phyloP scores from a whole-genome alignment of 2,113 vertebrate genomes.

The Dolichallabes microphthalmus region DNA sequence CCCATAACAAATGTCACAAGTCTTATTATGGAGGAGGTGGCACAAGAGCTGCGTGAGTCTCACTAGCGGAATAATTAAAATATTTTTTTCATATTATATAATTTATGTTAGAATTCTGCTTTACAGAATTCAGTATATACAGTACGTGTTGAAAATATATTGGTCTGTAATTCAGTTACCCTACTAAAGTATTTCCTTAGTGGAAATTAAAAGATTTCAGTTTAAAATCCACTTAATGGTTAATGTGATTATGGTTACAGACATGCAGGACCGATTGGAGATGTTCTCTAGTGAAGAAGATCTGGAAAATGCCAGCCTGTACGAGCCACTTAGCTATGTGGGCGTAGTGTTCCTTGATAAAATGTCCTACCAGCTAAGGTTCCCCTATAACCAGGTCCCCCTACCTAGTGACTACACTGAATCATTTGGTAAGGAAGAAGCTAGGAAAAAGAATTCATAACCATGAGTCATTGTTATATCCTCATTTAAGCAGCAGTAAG shows the following conservation, averaged over 20 bases:
- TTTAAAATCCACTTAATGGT: neutral
- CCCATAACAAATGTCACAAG: slow-evolving; percentile 72
- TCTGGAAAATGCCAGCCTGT: slow-evolving; percentile 69
- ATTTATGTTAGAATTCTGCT: neutral
- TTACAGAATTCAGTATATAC: too few relatives aligned
- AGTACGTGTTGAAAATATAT: neutral
- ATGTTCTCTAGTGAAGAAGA: slow-evolving; percentile 71
- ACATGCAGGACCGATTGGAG: slow-evolving; percentile 66
- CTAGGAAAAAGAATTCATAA: neutral
- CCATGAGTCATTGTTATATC: neutral
- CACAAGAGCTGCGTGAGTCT: slow-evolving; percentile 67
- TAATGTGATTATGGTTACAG: slow-evolving; percentile 35
- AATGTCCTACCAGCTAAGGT: slow-evolving; percentile 79
- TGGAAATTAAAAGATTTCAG: neutral
- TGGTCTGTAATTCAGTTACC: neutral
- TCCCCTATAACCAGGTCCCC: slow-evolving; percentile 57
- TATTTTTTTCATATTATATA: neutral
- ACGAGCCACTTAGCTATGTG: slow-evolving; percentile 54
- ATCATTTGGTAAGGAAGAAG: slow-evolving; percentile 68
- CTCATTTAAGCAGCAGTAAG: neutral
- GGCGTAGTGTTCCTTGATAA: slow-evolving; percentile 81
- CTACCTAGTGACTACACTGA: slow-evolving; percentile 70
- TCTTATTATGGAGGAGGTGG: slow-evolving; percentile 80
- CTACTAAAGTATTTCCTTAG: neutral
- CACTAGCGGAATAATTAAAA: neutral